Evolutionary conservation across 2,797 vertebrate species (phyloP), one percentile per base, ranked within the genome.

Genomic region (Sebastes itinus): DNA sequence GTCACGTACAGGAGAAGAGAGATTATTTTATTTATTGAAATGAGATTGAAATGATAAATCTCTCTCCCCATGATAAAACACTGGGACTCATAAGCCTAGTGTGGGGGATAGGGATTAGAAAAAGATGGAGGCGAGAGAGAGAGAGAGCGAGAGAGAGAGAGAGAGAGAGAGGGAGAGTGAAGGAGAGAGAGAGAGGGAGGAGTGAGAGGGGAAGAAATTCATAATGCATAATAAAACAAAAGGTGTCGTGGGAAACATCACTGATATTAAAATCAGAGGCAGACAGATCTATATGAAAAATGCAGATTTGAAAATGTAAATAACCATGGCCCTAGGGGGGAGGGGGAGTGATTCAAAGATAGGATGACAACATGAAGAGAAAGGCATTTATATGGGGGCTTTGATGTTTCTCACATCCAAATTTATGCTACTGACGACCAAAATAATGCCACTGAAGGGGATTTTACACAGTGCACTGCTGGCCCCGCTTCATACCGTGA

Each of bases 11-110:
- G 90, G 89, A 96, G 95, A 94, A 97, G 94, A 94, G 95, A 97
- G 96, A 98, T 97, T 96, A 97, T 96, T 98, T 98, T 96, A 97
- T 97, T 98, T 97, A 97, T 97, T 98, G 97, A 99, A 98, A 98
- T 97, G 97, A 96, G 96, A 97, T 97, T 96, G 96, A 97, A 98
- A 97, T 96, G 92, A 97, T 97, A 96, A 95, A 97, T 97, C 97
- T 97, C 96, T 96, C 96, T 96, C 95, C 94, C 90, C 96, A 95
- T 97, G 96, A 97, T 97, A 98, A 98, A 98, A 98, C 97, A 98
- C 97, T 98, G 94, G 96, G 96, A 97, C 96, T 97, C 97, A 99
- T 98, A 99, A 98, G 96, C 96, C 95, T 94, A 89, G 93, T 96
- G 96, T 96, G 95, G 96, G 96, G 95, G 92, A 95, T 93, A 95